phyloP scores from a whole-genome alignment of 2,113 vertebrate genomes.

The Alces alces region DNA sequence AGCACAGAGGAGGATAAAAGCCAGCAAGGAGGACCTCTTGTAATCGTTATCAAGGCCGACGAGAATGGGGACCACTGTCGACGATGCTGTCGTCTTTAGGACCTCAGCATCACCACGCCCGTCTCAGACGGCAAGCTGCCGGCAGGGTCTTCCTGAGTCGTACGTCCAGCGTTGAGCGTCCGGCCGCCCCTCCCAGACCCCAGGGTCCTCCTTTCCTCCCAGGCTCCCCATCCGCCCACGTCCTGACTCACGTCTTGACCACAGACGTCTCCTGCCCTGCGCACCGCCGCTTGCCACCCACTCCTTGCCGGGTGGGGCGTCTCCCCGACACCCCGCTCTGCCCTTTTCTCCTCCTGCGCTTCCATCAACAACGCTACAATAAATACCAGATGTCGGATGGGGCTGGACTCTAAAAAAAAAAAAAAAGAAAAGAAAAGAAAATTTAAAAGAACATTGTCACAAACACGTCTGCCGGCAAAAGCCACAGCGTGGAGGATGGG shows the following conservation, averaged over 20 bases:
- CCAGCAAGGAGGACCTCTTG: neutral
- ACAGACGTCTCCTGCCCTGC: neutral
- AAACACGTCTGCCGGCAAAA: neutral
- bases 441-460: neutral
- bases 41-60: accelerated
- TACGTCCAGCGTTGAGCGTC: accelerated
- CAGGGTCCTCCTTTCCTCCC: accelerated
- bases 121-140: accelerated
- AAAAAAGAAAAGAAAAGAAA: neutral
- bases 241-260: neutral
- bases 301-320: neutral
- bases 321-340: neutral
- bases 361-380: neutral
- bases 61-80: no score
- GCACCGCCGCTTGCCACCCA: neutral
- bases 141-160: accelerated
- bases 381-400: neutral
- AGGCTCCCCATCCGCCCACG: accelerated
- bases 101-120: accelerated
- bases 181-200: neutral
- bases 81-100: accelerated
- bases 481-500: accelerated
- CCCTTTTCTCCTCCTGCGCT: neutral
- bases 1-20: neutral
- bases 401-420: neutral